Evolutionary conservation across 23 tunicate genomes (phyloP), one percentile per base, ranked within the genome.

Genomic region (Diplosoma virens): DNA sequence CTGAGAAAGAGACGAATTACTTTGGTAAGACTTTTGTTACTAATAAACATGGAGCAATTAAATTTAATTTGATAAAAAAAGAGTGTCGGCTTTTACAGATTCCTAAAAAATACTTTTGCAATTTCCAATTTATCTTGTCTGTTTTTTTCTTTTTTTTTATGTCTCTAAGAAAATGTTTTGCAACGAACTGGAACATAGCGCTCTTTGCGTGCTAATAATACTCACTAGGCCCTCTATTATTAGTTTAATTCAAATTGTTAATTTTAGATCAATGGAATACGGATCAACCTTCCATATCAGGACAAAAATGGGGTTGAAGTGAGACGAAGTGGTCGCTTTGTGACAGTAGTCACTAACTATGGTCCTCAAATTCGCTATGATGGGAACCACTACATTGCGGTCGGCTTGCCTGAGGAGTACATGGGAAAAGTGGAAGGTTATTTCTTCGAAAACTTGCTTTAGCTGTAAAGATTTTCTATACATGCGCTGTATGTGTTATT

Each of bases 351-450:
- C 0, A 85, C 97, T 5, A 31, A 60, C 0, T 75, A 46, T 53
- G 84, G 86, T 16, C 17, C 85, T 14, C 32, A 58, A 30, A 65
- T 85, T 32, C 76, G 86, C 32, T 85, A 82, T 33, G 92, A 92
- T 59, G 97, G 97, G 17, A 58, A 81, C 37, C 87, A 92, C 69
- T 92, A 75, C 35, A 47, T 92, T 1, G 77, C 84, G 9, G 81
- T 92, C 41, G 92, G 89, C 25, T 60, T 92, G n/a, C 71, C 97
- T 6, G n/a, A 56, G 1, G 66, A 45, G 2, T 86, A 79, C 47
- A 24, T 67, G 2, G 75, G 71, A 28, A 55, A 33, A 2, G 84
- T 86, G 5, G 84, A 86, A 71, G 92, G 92, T 86, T 36, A 35
- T 1, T 33, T 23, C 7, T 18, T 56, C 20, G 20, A 18, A 16